These are phyloP conservation scores for Oenanthe melanoleuca DNA, from an alignment of 2,113 vertebrate species.

Conservation along the genomic window DNA sequence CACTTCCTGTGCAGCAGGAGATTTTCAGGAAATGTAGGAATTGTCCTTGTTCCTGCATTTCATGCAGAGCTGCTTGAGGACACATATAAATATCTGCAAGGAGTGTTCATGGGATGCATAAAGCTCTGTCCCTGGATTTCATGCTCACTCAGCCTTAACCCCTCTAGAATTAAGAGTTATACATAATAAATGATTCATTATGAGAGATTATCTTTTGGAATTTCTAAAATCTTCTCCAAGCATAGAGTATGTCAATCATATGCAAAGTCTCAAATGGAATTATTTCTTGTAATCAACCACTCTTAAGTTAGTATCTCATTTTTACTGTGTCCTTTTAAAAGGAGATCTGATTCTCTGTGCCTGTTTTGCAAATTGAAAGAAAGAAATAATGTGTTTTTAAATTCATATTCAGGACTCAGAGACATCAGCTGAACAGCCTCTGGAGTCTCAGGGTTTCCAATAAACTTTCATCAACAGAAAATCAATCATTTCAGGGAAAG, in stretches of 20 bases:
- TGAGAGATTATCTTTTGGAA: conserved; percentile 51
- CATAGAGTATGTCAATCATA: conserved; percentile 58
- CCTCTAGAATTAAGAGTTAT: conserved; percentile 58
- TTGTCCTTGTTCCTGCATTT: conserved; percentile 18
- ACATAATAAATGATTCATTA: conserved; percentile 72
- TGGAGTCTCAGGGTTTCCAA: conserved; percentile 35
- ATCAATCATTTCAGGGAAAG: conserved; percentile 44
- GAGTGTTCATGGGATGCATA: conserved; percentile 47
- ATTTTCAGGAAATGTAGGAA: not conserved
- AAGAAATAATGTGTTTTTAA: conserved; percentile 31
- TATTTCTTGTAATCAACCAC: conserved; percentile 30
- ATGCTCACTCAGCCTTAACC: conserved; percentile 67
- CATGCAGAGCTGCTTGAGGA: conserved; percentile 11
- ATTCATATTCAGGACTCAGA: not conserved
- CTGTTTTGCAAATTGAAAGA: not conserved
- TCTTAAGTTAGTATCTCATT: conserved; percentile 49
- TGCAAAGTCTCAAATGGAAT: conserved; percentile 40
- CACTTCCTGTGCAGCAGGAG: not conserved
- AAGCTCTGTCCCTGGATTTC: conserved; percentile 57
- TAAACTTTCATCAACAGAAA: conserved; percentile 53
- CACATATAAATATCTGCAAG: conserved; percentile 27
- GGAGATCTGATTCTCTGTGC: not conserved
- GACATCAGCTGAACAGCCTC: conserved; percentile 22
- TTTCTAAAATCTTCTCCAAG: conserved; percentile 63
- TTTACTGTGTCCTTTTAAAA: conserved; percentile 35